phyloP scores from a whole-genome alignment of 1,140 invertebrate species.

The Vanessa tameamea region DNA sequence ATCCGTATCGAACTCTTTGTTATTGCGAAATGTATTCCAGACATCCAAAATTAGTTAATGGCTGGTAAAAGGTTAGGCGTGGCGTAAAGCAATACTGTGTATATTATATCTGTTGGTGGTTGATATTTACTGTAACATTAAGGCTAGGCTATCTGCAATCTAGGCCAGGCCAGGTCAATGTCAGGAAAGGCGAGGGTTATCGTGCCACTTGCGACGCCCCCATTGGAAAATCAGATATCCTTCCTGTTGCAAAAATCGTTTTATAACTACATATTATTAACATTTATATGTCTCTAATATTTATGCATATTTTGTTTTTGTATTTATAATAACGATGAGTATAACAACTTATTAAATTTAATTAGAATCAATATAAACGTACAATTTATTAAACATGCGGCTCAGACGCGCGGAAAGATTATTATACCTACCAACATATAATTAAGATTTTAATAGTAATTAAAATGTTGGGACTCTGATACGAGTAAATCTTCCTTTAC shows the following conservation, averaged over 20 bases:
- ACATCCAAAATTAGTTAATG: conserved; percentile 39
- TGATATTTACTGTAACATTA: conserved; percentile 42
- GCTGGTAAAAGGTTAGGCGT: conserved; percentile 57
- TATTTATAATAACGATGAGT: no score
- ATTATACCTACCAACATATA: no score
- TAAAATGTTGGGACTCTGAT: no score
- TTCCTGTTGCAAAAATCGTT: conserved; percentile 1
- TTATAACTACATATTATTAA: no score
- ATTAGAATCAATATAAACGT: no score
- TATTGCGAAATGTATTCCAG: conserved; percentile 18
- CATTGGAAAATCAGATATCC: conserved; percentile 7
- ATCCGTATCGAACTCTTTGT: background rate
- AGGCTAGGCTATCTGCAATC: conserved; percentile 43
- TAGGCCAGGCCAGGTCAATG: conserved; percentile 48
- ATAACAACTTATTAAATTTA: no score
- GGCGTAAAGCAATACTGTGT: conserved; percentile 34
- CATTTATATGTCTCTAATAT: no score
- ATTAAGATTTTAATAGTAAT: no score
- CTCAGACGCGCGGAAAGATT: no score
- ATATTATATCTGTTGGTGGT: conserved; percentile 3
- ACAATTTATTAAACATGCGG: no score
- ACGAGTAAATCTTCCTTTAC: no score
- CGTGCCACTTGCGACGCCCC: background rate
- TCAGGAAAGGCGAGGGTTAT: conserved; percentile 38
- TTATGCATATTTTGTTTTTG: no score